Percentiles rank a stretch among this genome's conserved stretches.
Evolutionary conservation across 2,888 invertebrate genomes (phyloP).

Genomic region (Thecophora atra): DNA sequence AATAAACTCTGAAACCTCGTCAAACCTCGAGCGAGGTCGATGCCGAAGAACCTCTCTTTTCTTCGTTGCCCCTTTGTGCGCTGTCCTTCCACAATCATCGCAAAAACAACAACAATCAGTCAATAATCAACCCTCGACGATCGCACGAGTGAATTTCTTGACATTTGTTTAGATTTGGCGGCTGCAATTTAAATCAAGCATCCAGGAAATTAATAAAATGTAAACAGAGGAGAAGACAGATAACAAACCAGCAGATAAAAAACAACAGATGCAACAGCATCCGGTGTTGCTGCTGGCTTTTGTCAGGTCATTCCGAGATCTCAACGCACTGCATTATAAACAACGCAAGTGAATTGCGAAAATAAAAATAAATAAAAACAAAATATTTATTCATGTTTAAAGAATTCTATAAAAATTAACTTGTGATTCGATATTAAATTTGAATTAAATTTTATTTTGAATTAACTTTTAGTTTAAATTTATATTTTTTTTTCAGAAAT

Average conservation of each 20-base stretch:
- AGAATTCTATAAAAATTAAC: no score
- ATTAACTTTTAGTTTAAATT: no score
- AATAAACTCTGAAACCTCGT: no score
- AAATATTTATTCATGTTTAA: no score
- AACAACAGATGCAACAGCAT: conserved; percentile 44
- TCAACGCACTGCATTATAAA: not conserved
- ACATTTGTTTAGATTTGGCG: conserved; percentile 24
- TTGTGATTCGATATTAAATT: no score
- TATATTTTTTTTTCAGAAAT: no score
- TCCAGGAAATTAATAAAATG: conserved; percentile 19
- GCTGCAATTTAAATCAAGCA: conserved; percentile 21
- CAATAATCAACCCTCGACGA: not conserved
- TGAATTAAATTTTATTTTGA: no score
- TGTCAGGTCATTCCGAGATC: not conserved
- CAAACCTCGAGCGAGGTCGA: not conserved
- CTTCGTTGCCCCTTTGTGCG: not conserved
- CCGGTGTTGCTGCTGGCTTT: conserved; percentile 38
- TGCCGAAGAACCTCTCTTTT: not conserved
- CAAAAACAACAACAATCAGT: not conserved
- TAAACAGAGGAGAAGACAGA: conserved; percentile 11
- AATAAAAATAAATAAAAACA: no score
- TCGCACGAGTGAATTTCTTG: conserved; percentile 13
- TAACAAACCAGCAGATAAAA: conserved; percentile 25
- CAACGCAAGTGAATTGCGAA: no score
- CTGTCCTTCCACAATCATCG: not conserved